A percentile compares a stretch with the other conserved stretches of the same genome.
phyloP scores from a whole-genome alignment of 2,113 vertebrate species.

The Cyphomyrus discorhynchus region DNA sequence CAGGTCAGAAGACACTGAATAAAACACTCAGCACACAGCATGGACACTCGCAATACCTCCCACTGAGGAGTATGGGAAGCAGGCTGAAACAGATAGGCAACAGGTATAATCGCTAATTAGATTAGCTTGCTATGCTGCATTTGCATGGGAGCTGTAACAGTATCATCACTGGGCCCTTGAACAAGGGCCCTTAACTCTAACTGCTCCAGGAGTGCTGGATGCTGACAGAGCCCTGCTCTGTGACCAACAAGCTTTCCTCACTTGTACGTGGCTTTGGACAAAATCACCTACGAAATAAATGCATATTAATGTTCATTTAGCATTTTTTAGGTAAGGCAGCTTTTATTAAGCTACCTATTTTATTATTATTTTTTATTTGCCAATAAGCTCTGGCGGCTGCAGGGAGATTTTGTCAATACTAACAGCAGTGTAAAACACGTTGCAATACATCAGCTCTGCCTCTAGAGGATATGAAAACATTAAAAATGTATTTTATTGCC shows the following conservation, averaged over 20 bases:
- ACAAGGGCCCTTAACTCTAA: neutral
- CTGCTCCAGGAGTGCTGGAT: neutral
- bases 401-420: neutral
- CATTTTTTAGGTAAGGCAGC: neutral
- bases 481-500: neutral
- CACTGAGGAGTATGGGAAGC: neutral
- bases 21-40: neutral
- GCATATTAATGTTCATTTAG: neutral
- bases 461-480: neutral
- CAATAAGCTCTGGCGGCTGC: neutral
- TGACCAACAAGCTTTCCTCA: neutral
- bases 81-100: neutral
- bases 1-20: neutral
- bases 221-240: neutral
- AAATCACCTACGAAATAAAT: neutral
- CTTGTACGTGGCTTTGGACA: neutral
- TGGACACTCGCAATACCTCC: neutral
- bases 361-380: neutral
- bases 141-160: neutral
- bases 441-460: neutral
- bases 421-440: neutral
- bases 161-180: neutral
- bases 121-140: neutral
- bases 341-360: neutral
- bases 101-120: neutral